These are phyloP conservation scores for Zeugodacus cucurbitae DNA, from an alignment of 1,140 invertebrate species.

Conservation along the genomic window DNA sequence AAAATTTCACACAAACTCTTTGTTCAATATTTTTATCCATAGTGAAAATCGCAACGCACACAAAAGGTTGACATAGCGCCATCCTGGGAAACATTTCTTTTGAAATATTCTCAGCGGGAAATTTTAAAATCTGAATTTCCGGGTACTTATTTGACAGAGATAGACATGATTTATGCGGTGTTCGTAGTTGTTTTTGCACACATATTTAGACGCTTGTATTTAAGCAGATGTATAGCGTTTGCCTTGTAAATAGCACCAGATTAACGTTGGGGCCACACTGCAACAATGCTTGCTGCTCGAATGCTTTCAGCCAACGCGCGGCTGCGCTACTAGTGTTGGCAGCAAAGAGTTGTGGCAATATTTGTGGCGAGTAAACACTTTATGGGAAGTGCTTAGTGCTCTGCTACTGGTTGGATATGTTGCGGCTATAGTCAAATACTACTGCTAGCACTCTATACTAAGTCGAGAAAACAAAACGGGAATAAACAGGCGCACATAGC, in stretches of 20 bases:
- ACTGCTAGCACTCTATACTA: too few species aligned
- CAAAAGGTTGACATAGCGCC: too few species aligned
- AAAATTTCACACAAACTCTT: too few species aligned
- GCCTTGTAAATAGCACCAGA: background rate
- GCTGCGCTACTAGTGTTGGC: background rate
- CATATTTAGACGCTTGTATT: too few species aligned
- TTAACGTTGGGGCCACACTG: background rate
- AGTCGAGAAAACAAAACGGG: too few species aligned
- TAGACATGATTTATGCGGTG: slow-evolving; percentile 5
- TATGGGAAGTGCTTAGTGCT: slow-evolving; percentile 6
- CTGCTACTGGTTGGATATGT: background rate
- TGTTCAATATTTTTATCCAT: too few species aligned
- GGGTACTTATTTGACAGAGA: too few species aligned
- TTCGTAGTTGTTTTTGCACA: background rate
- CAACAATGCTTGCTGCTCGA: slow-evolving; percentile 26
- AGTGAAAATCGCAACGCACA: too few species aligned
- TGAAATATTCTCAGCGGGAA: too few species aligned
- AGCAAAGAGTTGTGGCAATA: slow-evolving; percentile 28
- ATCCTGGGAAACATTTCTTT: too few species aligned
- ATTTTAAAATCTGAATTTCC: too few species aligned
- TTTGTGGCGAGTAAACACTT: slow-evolving; percentile 30
- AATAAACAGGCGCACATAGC: background rate
- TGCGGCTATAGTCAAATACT: background rate
- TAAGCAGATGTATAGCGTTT: too few species aligned
- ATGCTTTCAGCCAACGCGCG: background rate